phyloP scores from a whole-genome alignment of 2,797 vertebrate species.

The Picus viridis region DNA sequence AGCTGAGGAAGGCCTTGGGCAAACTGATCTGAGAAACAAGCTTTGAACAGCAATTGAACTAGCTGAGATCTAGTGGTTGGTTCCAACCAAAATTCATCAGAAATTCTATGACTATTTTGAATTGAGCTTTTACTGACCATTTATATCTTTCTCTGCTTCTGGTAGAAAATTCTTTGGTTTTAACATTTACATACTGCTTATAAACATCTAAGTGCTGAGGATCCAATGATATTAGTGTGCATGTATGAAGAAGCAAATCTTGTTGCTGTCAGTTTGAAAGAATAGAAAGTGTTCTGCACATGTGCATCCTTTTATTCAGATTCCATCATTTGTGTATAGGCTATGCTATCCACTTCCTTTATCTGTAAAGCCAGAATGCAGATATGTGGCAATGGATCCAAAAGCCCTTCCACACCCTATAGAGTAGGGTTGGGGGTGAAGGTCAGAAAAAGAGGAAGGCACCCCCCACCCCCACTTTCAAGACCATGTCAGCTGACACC shows the following conservation, averaged over 20 bases:
- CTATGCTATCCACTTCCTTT: neutral
- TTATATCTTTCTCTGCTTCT: neutral
- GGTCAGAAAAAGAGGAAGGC: no score
- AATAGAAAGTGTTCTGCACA: neutral
- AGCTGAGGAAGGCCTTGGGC: neutral
- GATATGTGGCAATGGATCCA: neutral
- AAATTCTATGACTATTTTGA: neutral
- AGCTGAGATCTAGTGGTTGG: fast-evolving
- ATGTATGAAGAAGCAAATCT: neutral
- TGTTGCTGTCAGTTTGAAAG: fast-evolving
- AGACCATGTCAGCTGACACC: no score
- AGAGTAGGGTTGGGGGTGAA: no score
- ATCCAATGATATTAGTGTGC: neutral
- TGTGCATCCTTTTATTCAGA: neutral
- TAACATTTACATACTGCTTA: neutral
- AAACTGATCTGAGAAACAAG: neutral
- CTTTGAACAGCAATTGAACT: neutral
- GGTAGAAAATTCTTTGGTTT: neutral
- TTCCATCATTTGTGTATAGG: neutral
- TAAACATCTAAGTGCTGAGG: neutral
- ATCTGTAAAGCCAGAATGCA: neutral
- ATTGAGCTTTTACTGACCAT: neutral
- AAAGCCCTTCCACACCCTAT: no score
- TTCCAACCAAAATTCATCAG: neutral
- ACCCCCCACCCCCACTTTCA: no score